A percentile compares a stretch with the other conserved stretches of the same genome.
These are phyloP conservation scores for Leucozona laternaria DNA, from an alignment of 2,888 invertebrate genomes.

Conservation along the genomic window DNA sequence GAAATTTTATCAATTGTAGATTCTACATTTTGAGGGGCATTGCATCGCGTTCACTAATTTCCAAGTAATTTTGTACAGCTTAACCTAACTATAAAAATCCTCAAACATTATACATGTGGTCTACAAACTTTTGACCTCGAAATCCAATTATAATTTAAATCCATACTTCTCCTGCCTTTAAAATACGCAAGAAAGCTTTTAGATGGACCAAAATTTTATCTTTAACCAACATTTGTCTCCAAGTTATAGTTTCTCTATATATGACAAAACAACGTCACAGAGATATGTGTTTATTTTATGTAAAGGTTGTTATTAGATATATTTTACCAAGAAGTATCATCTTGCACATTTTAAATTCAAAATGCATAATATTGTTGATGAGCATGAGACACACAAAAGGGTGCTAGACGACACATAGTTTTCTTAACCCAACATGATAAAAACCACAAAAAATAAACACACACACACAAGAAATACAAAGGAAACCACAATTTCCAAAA, in stretches of 20 bases:
- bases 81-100: too few relatives aligned
- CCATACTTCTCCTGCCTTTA: background rate
- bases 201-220: conserved; percentile 5
- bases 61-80: too few relatives aligned
- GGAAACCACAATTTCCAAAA: conserved; percentile 55
- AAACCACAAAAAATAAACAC: background rate
- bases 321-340: conserved; percentile 12
- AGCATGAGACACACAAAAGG: conserved; percentile 19
- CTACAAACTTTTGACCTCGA: too few relatives aligned
- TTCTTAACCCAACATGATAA: conserved; percentile 19
- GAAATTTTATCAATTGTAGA: too few relatives aligned
- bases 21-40: too few relatives aligned
- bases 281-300: background rate
- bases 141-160: conserved; percentile 58
- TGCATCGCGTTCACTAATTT: too few relatives aligned
- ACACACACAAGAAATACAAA: conserved; percentile 41
- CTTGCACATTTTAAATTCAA: background rate
- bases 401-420: conserved; percentile 37
- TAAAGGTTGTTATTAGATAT: background rate
- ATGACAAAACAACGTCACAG: conserved; percentile 7
- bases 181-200: background rate
- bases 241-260: conserved; percentile 19
- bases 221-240: conserved; percentile 21
- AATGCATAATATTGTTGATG: conserved; percentile 2
- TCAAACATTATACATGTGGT: too few relatives aligned